Evolutionary conservation across 2,113 vertebrate genomes (phyloP).

Genomic region (Pica pica): DNA sequence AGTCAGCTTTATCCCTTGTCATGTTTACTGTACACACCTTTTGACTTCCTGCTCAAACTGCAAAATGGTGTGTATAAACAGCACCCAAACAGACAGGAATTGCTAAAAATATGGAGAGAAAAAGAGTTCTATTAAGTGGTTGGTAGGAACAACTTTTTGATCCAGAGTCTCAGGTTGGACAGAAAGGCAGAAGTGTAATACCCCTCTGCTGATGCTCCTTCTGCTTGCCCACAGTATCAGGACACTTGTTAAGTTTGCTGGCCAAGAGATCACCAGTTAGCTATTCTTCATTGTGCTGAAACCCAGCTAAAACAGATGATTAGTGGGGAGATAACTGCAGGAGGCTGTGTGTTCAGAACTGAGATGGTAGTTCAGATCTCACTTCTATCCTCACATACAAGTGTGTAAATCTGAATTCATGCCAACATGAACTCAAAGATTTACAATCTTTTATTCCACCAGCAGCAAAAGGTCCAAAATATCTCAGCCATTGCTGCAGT

Average conservation of each 20-base stretch:
- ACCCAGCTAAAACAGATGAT: neutral
- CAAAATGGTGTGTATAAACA: neutral
- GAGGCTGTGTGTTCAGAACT: neutral
- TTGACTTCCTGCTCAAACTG: neutral
- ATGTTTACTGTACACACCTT: neutral
- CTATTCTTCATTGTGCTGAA: neutral
- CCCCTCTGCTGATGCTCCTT: neutral
- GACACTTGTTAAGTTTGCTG: rapidly evolving
- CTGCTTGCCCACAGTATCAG: neutral
- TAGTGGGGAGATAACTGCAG: neutral
- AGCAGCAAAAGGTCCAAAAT: neutral
- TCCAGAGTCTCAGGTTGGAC: neutral
- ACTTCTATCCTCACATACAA: neutral
- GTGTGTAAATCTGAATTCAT: neutral
- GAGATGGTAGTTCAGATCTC: neutral
- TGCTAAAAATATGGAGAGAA: neutral
- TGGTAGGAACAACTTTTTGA: neutral
- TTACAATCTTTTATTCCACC: neutral
- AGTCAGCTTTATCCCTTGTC: neutral
- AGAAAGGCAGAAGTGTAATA: neutral
- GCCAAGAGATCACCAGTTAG: neutral
- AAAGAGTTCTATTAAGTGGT: neutral
- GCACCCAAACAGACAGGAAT: neutral
- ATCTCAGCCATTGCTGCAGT: neutral
- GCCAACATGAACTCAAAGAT: neutral